Percentiles rank a stretch among this genome's conserved stretches.
phyloP scores from a whole-genome alignment of 1,140 invertebrate genomes.

The Drosophila kanapiae region DNA sequence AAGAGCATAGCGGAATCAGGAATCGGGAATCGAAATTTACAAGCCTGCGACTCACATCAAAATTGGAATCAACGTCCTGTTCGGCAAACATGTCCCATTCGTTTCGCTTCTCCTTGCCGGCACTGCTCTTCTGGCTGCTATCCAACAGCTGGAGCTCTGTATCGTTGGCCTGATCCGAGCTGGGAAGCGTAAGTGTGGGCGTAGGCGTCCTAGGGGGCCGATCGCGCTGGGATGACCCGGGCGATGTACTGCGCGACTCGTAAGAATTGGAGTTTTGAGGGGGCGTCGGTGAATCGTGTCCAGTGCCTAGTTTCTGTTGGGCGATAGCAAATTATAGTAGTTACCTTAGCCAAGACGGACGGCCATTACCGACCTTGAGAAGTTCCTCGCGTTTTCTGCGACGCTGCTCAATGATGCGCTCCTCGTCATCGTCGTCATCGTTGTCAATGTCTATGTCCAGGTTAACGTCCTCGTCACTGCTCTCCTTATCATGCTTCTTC shows the following conservation, averaged over 20 bases:
- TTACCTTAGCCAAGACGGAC: neutral
- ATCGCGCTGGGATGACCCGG: constrained; percentile 38
- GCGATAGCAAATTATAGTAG: neutral
- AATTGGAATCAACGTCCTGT: constrained; percentile 93
- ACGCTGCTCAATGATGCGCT: constrained; percentile 95
- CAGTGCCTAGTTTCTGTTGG: constrained; percentile 65
- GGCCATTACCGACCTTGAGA: constrained; percentile 88
- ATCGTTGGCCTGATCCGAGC: constrained; percentile 18
- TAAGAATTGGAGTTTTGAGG: constrained; percentile 68
- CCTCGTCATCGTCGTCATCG: constrained; percentile 97
- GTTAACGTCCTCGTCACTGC: constrained; percentile 88
- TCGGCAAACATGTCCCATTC: constrained; percentile 96
- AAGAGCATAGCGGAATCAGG: no score
- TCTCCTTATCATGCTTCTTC: constrained; percentile 87
- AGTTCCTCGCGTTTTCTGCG: constrained; percentile 96
- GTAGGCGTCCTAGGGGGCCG: constrained; percentile 45
- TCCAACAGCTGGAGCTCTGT: constrained; percentile 54
- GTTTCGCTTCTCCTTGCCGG: constrained; percentile 85
- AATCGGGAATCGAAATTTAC: constrained; percentile 66
- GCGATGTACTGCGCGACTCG: constrained; percentile 65
- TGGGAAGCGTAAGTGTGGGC: constrained; percentile 32
- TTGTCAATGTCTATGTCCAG: constrained; percentile 92
- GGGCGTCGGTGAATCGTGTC: constrained; percentile 49
- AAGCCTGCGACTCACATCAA: constrained; percentile 90
- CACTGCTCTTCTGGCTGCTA: constrained; percentile 37